Evolutionary conservation across 2,113 vertebrate species (phyloP), one percentile per base, ranked within the genome.

Genomic region (Labeo catla): DNA sequence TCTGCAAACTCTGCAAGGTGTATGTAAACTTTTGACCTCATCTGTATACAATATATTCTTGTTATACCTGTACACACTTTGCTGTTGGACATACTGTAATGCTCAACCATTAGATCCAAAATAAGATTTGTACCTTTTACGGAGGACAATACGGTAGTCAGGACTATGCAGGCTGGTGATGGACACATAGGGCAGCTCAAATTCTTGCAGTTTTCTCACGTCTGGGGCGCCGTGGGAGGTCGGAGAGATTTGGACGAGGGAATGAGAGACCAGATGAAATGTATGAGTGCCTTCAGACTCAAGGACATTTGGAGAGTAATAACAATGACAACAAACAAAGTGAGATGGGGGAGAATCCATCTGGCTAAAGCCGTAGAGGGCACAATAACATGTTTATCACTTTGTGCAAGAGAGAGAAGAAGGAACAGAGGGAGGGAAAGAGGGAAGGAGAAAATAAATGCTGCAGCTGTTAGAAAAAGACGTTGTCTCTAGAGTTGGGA

Each of bases 151-250:
- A 93, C 96, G 97, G 93, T 97, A 99, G 63, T 99, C 97, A 0
- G 97, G 91, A 93, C 93, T 97, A 87, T 90, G 95, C 87, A 99
- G 95, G 93, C 98, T 99, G 93, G 96, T 97, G 80, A 99, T 97
- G 0, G 98, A 99, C 19, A 99, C 97, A 0, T 98, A 99, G 0
- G 98, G 98, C 93, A 99, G 93, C 94, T 99, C 98, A 61, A 99
- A 99, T 88, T 99, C 98, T 93, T 99, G 98, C 93, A 99, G 95
- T 93, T 99, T 99, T 91, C 98, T 93, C 87, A 99, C 96, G n/a
- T 99, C 98, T 99, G 88, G 16, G 12, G 34, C 45, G 74, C 47
- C 16, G 61, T 7, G 65, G 70, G 59, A 84, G 81, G 78, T 12
- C 49, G 28, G 59, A 63, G 16, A 66, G 73, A 66, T 59, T 84